Evolutionary conservation across 1,140 invertebrate genomes (phyloP).

Genomic region (Hestina assimilis): DNA sequence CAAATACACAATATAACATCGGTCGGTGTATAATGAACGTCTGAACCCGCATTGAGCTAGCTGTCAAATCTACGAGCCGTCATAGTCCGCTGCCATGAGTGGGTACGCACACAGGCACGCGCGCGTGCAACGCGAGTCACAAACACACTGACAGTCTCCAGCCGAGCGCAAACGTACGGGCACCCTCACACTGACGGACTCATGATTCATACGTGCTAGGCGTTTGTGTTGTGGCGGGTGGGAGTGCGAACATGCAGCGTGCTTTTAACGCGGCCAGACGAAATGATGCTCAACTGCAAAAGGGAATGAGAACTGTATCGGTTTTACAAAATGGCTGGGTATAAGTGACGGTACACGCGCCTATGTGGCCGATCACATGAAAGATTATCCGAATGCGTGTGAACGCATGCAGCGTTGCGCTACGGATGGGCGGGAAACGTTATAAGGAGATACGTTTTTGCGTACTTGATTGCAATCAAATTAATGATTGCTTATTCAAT

Average conservation of each 20-base stretch:
- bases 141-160: conserved; percentile 69
- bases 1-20: conserved; percentile 69
- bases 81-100: conserved; percentile 76
- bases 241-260: conserved; percentile 77
- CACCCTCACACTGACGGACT: conserved; percentile 52
- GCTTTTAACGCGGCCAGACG: conserved; percentile 73
- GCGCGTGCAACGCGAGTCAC: conserved; percentile 56
- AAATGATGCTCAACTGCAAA: conserved; percentile 71
- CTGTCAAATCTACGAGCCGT: conserved; percentile 78
- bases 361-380: conserved; percentile 71
- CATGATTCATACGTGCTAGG: conserved; percentile 66
- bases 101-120: conserved; percentile 62
- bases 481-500: conserved; percentile 39
- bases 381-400: conserved; percentile 75
- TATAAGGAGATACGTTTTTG: conserved; percentile 55
- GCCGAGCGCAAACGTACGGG: conserved; percentile 61
- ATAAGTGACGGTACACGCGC: conserved; percentile 55
- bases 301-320: conserved; percentile 62
- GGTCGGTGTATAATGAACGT: conserved; percentile 73
- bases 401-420: conserved; percentile 64
- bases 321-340: conserved; percentile 73
- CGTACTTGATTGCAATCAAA: conserved; percentile 52
- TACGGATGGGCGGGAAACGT: conserved; percentile 70
- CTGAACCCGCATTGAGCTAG: conserved; percentile 78
- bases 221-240: conserved; percentile 69